Base-by-base conservation (phyloP, 2,888 invertebrate genomes). In the Dusona sp. region DNA sequence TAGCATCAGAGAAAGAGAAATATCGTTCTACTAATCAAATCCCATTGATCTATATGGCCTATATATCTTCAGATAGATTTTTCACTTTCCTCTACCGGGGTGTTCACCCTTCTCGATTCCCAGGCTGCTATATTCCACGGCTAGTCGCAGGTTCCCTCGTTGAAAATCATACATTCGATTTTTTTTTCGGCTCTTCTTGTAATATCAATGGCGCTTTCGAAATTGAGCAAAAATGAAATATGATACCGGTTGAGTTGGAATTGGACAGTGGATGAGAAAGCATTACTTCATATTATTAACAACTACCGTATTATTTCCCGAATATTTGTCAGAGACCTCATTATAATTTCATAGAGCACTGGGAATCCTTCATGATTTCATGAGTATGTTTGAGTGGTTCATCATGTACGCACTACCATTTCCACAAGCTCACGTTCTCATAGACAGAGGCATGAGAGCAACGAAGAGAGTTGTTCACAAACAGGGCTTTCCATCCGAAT, bases 341-440 rank as follows among this genome's bases (percentile, higher is more conserved):
- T 85, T 72, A 77, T 80, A 74, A 74, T 74, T 82, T 85, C 25
- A 74, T 85, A 48, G 82, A 85, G 64, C 22, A 72, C 54, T 45
- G 29, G 19, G 57, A 85, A 79, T 79, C 82, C 79, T 85, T 65
- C 61, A 73, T 81, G 38, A 68, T 78, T 82, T 79, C 67, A 85
- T 80, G 36, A 42, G 33, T 29, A 22, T 11, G 38, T 42, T 80
- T 45, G 6, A 25, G 80, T 67, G 64, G 36, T 65, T 74, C 73
- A 54, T 79, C n/a, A 33, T 29, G 13, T 42, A 42, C 67, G 54
- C 25, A 73, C 74, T 78, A 38, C 65, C 6, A n/a, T 72, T 77
- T 51, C 65, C 70, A 42, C 45, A 77, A 84, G 57, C 61, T 79
- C 45, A 38, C 45, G 25, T n/a, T 33, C 36, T 48, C 22, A 61